Conservation (phyloP, 2,888 invertebrate species). For the Cosmorhoe ocellata region DNA sequence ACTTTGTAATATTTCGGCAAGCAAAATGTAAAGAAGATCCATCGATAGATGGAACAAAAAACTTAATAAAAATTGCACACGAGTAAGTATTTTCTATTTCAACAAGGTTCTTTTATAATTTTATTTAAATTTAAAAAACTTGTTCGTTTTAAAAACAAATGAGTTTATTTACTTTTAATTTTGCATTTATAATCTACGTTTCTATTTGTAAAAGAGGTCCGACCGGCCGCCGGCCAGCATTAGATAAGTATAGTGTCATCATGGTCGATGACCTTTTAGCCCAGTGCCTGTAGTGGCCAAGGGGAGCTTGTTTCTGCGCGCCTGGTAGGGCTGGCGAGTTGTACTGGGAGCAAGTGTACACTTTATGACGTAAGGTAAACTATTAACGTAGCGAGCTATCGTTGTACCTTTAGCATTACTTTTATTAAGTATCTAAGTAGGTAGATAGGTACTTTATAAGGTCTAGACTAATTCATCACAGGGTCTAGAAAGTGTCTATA, state of each 20-base stretch:
- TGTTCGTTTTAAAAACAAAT: too few relatives aligned
- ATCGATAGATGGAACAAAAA: too few relatives aligned
- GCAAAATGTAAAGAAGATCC: too few relatives aligned
- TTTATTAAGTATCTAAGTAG: too few relatives aligned
- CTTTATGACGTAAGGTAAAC: constrained; percentile 1
- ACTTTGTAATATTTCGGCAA: too few relatives aligned
- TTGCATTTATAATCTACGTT: constrained; percentile 24
- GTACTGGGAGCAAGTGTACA: constrained; percentile 20
- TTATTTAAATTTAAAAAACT: too few relatives aligned
- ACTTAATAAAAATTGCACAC: too few relatives aligned
- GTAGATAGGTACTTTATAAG: neutral
- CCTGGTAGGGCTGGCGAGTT: constrained; percentile 51
- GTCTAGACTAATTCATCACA: constrained; percentile 5
- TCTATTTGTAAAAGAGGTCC: constrained; percentile 29
- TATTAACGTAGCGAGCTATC: too few relatives aligned
- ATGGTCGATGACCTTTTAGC: constrained; percentile 61
- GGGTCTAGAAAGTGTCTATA: too few relatives aligned
- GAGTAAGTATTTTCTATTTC: too few relatives aligned
- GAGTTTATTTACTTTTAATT: constrained; percentile 21
- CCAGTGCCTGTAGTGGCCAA: constrained; percentile 42
- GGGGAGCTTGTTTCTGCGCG: constrained; percentile 50
- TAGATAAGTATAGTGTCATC: constrained; percentile 47
- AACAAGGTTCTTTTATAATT: too few relatives aligned
- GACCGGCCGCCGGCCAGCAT: constrained; percentile 19
- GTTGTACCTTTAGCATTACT: too few relatives aligned